Conservation (phyloP, 2,797 vertebrate species). For the Myotis pilosus region DNA sequence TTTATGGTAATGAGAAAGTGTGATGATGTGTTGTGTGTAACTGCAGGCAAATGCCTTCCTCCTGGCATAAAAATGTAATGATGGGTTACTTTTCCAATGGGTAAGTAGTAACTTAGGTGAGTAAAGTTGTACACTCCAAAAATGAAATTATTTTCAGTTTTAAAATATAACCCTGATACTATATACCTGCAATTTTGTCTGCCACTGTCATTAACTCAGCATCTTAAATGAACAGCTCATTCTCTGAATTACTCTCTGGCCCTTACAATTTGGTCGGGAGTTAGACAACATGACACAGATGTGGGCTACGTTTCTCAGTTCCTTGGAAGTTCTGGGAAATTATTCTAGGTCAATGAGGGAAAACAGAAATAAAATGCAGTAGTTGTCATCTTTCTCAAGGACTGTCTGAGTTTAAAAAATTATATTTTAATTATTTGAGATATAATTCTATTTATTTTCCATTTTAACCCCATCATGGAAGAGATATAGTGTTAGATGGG, state of each 20-base stretch:
- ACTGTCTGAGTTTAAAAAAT: background rate
- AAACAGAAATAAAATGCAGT: background rate
- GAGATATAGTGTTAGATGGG: background rate
- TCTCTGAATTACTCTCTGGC: conserved; percentile 30
- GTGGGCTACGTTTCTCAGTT: background rate
- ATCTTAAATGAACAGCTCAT: conserved; percentile 23
- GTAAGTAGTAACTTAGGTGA: conserved; percentile 65
- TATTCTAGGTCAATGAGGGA: conserved; percentile 27
- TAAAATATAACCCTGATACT: conserved; percentile 55
- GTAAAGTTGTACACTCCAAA: conserved; percentile 45
- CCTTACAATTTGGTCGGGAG: background rate
- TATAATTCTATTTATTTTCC: background rate
- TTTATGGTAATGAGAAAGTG: conserved; percentile 38
- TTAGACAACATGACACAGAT: background rate
- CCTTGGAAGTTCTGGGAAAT: background rate
- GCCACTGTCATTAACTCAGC: conserved; percentile 53
- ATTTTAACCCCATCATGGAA: background rate
- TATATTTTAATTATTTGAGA: background rate
- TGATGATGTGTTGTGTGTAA: conserved; percentile 32
- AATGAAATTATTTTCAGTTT: conserved; percentile 65
- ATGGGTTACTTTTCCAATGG: conserved; percentile 55
- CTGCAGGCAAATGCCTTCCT: conserved; percentile 3
- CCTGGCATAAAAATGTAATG: conserved; percentile 61
- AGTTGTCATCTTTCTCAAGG: background rate
- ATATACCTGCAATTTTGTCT: conserved; percentile 39